These are phyloP conservation scores for Suillia variegata DNA, from an alignment of 2,888 invertebrate genomes.

Conservation along the genomic window DNA sequence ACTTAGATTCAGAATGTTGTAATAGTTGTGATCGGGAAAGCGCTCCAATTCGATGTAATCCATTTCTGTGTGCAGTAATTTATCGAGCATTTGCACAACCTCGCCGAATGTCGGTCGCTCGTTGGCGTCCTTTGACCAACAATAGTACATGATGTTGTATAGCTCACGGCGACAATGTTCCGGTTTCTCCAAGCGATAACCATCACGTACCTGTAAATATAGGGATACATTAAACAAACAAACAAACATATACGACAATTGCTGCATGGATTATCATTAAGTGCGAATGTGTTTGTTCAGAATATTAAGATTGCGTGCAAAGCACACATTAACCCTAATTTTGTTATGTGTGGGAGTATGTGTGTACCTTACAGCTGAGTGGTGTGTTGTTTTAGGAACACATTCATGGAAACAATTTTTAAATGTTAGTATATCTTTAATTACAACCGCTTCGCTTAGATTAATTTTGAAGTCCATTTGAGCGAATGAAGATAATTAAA, in stretches of 20 bases:
- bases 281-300: neutral
- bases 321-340: no score
- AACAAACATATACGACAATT: no score
- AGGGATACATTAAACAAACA: slow-evolving; percentile 5
- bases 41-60: slow-evolving; percentile 92
- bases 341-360: no score
- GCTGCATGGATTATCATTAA: no score
- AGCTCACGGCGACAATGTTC: slow-evolving; percentile 91
- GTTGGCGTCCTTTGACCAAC: slow-evolving; percentile 88
- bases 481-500: no score
- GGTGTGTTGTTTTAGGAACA: no score
- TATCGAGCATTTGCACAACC: slow-evolving; percentile 79
- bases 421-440: no score
- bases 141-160: slow-evolving; percentile 94
- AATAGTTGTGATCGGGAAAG: slow-evolving; percentile 92
- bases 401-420: no score
- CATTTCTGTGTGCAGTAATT: slow-evolving; percentile 84
- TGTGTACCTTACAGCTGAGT: no score
- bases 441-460: no score
- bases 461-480: no score
- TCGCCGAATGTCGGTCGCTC: slow-evolving; percentile 84
- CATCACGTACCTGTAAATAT: slow-evolving; percentile 74
- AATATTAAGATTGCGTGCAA: slow-evolving; percentile 39
- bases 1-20: slow-evolving; percentile 82
- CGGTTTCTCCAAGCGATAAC: slow-evolving; percentile 88